phyloP scores from a whole-genome alignment of 1,140 invertebrate species.

The Psilanteris sp. region DNA sequence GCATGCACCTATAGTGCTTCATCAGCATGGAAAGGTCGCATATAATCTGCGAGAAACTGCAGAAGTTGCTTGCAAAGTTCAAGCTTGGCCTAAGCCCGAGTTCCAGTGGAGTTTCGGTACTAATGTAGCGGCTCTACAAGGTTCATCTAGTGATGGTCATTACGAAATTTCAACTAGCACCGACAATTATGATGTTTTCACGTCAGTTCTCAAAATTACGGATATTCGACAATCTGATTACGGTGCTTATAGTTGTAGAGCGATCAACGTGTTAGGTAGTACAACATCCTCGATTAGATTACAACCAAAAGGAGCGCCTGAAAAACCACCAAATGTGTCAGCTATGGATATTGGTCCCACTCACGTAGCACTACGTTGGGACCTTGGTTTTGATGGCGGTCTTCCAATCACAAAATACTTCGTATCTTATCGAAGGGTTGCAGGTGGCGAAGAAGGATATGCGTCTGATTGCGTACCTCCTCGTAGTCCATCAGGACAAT shows the following conservation, averaged over 20 bases:
- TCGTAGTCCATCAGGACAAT: constrained; percentile 82
- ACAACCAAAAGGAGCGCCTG: constrained; percentile 91
- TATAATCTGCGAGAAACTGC: constrained; percentile 91
- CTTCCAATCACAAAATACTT: constrained; percentile 91
- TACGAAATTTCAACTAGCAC: constrained; percentile 90
- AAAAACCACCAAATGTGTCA: constrained; percentile 86
- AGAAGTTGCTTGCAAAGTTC: constrained; percentile 91
- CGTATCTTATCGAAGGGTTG: constrained; percentile 86
- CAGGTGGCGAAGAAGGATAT: constrained; percentile 81
- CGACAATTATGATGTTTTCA: constrained; percentile 92
- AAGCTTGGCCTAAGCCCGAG: constrained; percentile 94
- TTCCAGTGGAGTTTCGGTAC: constrained; percentile 94
- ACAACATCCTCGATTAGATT: constrained; percentile 88
- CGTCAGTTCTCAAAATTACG: constrained; percentile 87
- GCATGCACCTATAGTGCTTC: constrained; percentile 91
- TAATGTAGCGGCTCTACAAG: constrained; percentile 85
- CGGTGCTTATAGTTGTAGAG: constrained; percentile 93
- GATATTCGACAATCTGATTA: constrained; percentile 90
- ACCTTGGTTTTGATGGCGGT: constrained; percentile 94
- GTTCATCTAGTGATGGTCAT: constrained; percentile 88
- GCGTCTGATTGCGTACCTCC: constrained; percentile 83
- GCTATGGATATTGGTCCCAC: constrained; percentile 86
- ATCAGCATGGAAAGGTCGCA: constrained; percentile 93
- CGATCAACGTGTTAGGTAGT: constrained; percentile 87
- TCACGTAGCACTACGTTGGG: constrained; percentile 89